Conservation (phyloP, 2,797 vertebrate genomes). For the Eidolon dupreanum region DNA sequence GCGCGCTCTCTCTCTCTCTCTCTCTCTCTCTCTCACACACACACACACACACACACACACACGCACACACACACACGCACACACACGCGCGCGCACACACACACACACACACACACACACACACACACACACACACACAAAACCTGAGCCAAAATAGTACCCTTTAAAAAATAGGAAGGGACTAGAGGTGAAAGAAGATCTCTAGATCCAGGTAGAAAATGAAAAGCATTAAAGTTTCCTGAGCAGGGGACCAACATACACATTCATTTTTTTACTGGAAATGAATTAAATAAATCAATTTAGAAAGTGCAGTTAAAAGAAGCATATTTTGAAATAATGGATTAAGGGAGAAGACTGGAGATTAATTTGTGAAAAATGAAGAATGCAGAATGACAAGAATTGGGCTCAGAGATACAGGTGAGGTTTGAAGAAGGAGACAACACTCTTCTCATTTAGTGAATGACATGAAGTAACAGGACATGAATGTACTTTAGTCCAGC, state of each 20-base stretch:
- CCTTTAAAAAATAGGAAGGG: neutral
- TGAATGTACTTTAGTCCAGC: neutral
- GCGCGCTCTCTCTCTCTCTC: neutral
- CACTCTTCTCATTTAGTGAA: neutral
- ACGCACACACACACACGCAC: neutral
- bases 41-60: neutral
- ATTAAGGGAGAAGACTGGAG: neutral
- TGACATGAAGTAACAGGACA: neutral
- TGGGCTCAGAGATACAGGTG: neutral
- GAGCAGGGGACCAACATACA: neutral
- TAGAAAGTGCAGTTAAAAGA: neutral
- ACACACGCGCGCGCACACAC: neutral
- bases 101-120: too few relatives aligned
- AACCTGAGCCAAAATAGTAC: neutral
- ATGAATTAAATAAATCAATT: neutral
- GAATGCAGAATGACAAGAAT: neutral
- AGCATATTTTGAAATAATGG: neutral
- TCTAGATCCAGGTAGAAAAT: neutral
- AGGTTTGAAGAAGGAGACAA: neutral
- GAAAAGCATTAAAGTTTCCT: neutral
- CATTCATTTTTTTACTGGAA: neutral
- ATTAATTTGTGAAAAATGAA: neutral
- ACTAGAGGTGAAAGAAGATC: neutral
- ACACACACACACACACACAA: neutral
- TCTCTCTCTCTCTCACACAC: neutral